Base-by-base conservation (phyloP, 2,797 vertebrate genomes). In the Euphonia xanthogaster region DNA sequence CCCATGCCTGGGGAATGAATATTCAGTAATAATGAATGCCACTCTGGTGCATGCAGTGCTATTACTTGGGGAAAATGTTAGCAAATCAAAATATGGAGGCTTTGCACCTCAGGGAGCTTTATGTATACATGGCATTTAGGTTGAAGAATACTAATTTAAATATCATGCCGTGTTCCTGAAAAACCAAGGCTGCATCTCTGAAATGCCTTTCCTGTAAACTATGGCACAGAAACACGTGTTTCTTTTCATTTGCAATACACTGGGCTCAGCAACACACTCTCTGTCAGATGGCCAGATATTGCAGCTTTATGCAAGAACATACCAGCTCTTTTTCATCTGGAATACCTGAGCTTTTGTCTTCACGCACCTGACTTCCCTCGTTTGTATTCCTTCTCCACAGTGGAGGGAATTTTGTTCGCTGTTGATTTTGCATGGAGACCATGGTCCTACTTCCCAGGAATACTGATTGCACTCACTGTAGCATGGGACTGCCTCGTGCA, bases 351-450 rank as follows among this genome's bases (percentile, higher is more conserved):
- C 79, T 86, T 92, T 95, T 86, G 37, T 90, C 86, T 93, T 79
- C 75, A 98, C 98, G 83, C 96, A 99, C 99, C 99, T 99, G 98
- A 99, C 98, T 98, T 98, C 98, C 92, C 99, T 99, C 72, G 98
- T 99, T 95, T 99, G 99, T 57, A 98, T 99, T 98, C 99, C 99
- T 97, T 98, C 98, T 83, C 99, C 99, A 82, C 99, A 99, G 88
- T 97, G 98, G 58, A 98, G 98, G 85, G 98, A 97, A 93, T 98
- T 98, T 55, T 99, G 98, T 95, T 99, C 98, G 8, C 97, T 97
- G 97, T 98, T 98, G 98, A 99, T 98, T 98, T 98, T 98, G 96
- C 99, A 99, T 28, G 98, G 98, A 97, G 99, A 99, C 99, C 99
- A 99, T 3, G 98, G 98, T 90, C 98, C 99, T 55, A 96, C 98